Conservation (phyloP, 2,113 vertebrate species). For the Bubalus kerabau region DNA sequence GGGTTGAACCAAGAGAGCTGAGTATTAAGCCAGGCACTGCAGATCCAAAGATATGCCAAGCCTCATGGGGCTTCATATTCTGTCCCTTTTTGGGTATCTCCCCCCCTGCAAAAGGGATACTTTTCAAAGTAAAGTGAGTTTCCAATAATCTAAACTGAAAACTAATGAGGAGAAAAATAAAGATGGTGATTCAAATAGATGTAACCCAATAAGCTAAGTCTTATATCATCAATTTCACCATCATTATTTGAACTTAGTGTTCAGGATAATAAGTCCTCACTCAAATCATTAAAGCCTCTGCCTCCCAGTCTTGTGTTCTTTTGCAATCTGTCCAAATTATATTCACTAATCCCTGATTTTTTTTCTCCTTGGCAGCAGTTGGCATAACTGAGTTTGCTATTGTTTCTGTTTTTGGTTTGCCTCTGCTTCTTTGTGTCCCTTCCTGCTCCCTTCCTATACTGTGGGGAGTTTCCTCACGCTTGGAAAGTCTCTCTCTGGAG, state of each 20-base stretch:
- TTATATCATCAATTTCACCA: neutral
- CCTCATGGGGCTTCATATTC: neutral
- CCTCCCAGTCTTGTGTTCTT: neutral
- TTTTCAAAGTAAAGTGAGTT: neutral
- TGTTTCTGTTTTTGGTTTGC: neutral
- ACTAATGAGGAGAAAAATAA: neutral
- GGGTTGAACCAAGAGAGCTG: neutral
- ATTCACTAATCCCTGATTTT: neutral
- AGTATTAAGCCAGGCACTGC: neutral
- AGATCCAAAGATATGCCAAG: neutral
- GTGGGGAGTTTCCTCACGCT: neutral
- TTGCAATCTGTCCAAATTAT: neutral
- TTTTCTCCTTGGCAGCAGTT: neutral
- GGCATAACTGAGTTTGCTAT: neutral
- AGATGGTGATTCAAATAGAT: neutral
- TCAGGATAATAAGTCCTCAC: neutral
- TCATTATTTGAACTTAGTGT: neutral
- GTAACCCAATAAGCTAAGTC: neutral
- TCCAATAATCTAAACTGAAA: neutral
- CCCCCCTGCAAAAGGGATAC: neutral
- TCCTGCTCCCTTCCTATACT: neutral
- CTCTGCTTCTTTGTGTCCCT: neutral
- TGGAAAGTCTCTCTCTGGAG: neutral
- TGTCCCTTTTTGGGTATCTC: neutral
- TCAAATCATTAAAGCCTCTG: neutral